Evolutionary conservation across 2,888 invertebrate genomes (phyloP).

Genomic region (Alentia gelatinosa): DNA sequence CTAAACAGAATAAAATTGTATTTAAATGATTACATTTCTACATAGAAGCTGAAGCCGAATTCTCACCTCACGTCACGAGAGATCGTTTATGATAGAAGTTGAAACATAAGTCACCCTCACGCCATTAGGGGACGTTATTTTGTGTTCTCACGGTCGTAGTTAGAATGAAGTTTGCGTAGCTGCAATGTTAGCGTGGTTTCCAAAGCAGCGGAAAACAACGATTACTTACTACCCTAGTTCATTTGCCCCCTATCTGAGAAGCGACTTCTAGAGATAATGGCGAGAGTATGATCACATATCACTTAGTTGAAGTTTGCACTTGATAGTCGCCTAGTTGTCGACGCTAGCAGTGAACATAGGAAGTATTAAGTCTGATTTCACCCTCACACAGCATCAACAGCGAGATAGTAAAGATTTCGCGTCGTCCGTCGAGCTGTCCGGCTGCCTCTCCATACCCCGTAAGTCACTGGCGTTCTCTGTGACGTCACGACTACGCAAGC

Average conservation of each 20-base stretch:
- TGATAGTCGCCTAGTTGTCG: not conserved
- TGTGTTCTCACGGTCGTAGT: not conserved
- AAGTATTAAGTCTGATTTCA: constrained; percentile 16
- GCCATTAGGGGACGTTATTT: not conserved
- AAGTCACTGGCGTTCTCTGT: constrained; percentile 44
- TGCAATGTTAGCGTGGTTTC: not conserved
- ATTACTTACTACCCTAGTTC: too few species aligned
- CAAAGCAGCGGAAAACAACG: too few species aligned
- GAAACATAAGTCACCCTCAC: not conserved
- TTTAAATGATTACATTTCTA: too few species aligned
- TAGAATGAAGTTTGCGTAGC: not conserved
- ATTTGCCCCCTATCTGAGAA: too few species aligned
- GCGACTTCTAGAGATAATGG: not conserved
- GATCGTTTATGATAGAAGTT: not conserved
- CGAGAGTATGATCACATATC: not conserved
- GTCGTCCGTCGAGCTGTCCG: constrained; percentile 71
- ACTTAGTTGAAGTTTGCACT: not conserved
- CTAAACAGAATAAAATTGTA: too few species aligned
- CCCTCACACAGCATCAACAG: constrained; percentile 35
- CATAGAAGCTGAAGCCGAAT: too few species aligned
- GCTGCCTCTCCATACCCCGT: constrained; percentile 71
- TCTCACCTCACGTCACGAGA: too few species aligned
- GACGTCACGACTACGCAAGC: constrained; percentile 32
- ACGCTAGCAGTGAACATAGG: not conserved
- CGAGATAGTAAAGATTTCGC: constrained; percentile 67